Base-by-base conservation (phyloP, 2,113 vertebrate species). In the Ochotona princeps region DNA sequence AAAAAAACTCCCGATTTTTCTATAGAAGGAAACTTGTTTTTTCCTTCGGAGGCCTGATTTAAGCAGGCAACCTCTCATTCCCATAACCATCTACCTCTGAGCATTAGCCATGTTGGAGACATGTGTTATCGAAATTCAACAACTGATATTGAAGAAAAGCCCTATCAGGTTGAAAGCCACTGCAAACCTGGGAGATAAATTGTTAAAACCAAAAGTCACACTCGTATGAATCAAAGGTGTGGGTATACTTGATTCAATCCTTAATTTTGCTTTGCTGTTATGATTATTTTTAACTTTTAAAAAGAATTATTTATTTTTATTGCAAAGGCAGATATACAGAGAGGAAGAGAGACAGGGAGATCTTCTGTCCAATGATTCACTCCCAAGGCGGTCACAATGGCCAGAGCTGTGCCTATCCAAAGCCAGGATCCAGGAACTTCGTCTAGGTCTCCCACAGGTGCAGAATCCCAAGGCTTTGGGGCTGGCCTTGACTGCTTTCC, bases 1-100 rank as follows among this genome's bases (percentile, higher is more conserved):
- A 44, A 72, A 78, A 78, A 35, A 78, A 26, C 20, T 69, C 35
- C 44, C 82, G 76, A 17, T 84, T 84, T 82, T 75, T 92, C n/a
- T 69, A 6, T 54, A 1, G 44, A 32, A 74, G 47, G 87, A 87
- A 93, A 81, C 32, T 15, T 57, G 67, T 44, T 38, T 61, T 6
- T 66, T 60, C 61, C 26, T 74, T 38, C 23, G 51, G 78, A 70
- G 47, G 30, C 28, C 13, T 83, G 38, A 92, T 30, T 20, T 15
- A 81, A 44, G 11, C 51, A 83, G 51, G 49, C 32, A 86, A 30
- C 7, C 74, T 66, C 35, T 63, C 18, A 72, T 11, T 67, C 30
- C 60, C 44, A 57, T 14, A 47, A 80, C 18, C 23, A 35, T 38
- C 32, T 32, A 67, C 5, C 47, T n/a, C 51, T 12, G 20, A 76